Conservation (phyloP, 2,888 invertebrate genomes). For the Sisyra terminalis region DNA sequence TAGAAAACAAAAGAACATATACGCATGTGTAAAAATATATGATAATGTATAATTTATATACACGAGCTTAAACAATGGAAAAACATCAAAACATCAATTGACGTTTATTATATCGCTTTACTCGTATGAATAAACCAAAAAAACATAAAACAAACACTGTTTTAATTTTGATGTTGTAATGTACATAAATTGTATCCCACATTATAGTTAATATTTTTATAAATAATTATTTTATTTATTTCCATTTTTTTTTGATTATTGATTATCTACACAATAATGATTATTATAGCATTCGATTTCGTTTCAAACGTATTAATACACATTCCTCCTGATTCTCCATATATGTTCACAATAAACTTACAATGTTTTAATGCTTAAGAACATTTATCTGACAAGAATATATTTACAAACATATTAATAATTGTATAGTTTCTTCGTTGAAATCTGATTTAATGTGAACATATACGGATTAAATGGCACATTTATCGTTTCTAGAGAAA, state of each 20-base stretch:
- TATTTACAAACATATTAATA: not conserved
- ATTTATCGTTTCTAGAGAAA: too few species aligned
- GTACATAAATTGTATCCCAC: constrained; percentile 5
- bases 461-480: too few species aligned
- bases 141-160: too few species aligned
- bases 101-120: too few species aligned
- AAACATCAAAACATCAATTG: too few species aligned
- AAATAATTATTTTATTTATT: constrained; percentile 7
- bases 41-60: too few species aligned
- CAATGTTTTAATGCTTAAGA: not conserved
- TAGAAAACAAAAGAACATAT: too few species aligned
- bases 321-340: not conserved
- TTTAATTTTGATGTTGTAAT: not conserved
- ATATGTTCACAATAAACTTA: not conserved
- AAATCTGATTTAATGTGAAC: too few species aligned
- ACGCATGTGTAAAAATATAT: too few species aligned
- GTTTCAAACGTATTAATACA: constrained; percentile 8
- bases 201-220: constrained; percentile 5
- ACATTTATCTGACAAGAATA: not conserved
- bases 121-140: too few species aligned
- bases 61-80: too few species aligned
- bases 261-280: constrained; percentile 32
- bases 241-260: constrained; percentile 26
- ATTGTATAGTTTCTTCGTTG: constrained; percentile 6
- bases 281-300: constrained; percentile 18